phyloP scores from a whole-genome alignment of 1,140 invertebrate genomes.

The Ceratina calcarata region DNA sequence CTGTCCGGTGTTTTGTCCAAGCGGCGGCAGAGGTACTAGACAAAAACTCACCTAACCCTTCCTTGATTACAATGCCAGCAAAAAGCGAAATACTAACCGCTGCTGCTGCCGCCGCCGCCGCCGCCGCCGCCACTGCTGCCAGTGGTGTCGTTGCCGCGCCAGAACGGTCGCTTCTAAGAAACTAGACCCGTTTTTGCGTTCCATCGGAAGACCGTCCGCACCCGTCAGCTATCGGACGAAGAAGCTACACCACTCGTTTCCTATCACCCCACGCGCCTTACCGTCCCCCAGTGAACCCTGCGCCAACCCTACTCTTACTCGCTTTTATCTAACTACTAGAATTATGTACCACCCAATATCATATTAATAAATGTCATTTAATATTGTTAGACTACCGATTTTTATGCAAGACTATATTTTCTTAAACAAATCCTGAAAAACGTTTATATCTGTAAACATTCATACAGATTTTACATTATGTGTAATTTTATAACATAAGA shows the following conservation, averaged over 20 bases:
- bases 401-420: too few relatives aligned
- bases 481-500: too few relatives aligned
- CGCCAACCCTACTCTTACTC: too few relatives aligned
- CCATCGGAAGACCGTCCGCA: constrained; percentile 58
- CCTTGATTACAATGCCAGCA: constrained; percentile 81
- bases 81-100: constrained; percentile 82
- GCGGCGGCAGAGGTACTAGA: constrained; percentile 64
- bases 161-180: constrained; percentile 77
- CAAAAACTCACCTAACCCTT: constrained; percentile 82
- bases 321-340: too few relatives aligned
- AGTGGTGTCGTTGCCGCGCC: constrained; percentile 38
- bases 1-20: constrained; percentile 79
- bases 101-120: constrained; percentile 54
- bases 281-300: background rate
- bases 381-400: too few relatives aligned
- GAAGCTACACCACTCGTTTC: constrained; percentile 63
- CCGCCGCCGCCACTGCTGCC: constrained; percentile 18
- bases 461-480: too few relatives aligned
- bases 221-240: constrained; percentile 77
- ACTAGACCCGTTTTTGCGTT: constrained; percentile 80
- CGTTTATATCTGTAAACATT: too few relatives aligned
- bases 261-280: constrained; percentile 28
- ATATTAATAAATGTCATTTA: too few relatives aligned
- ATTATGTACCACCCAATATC: too few relatives aligned
- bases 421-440: too few relatives aligned